Conservation (phyloP, 2,113 vertebrate species). For the Xiphophorus maculatus region DNA sequence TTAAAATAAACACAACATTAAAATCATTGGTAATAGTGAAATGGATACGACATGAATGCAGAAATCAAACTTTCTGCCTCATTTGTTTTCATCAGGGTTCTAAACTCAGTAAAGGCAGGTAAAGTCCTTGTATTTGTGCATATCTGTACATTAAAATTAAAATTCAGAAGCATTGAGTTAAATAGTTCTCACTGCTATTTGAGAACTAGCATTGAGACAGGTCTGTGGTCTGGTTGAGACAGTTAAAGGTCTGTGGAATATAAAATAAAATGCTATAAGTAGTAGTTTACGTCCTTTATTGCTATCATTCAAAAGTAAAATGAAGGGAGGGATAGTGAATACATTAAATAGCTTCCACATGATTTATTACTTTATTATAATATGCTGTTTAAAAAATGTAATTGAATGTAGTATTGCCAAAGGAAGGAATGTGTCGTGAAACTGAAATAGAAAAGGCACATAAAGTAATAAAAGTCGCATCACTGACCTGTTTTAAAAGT, state of each 20-base stretch:
- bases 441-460: not conserved
- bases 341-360: constrained; percentile 1
- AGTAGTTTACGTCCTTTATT: constrained; percentile 1
- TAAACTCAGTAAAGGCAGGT: too few species aligned
- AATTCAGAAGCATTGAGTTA: not conserved
- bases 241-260: not conserved
- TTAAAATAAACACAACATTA: not conserved
- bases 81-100: not conserved
- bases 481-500: constrained; percentile 92
- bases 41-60: not conserved
- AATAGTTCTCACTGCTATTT: not conserved
- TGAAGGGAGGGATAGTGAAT: constrained; percentile 4
- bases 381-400: not conserved
- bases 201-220: too few species aligned
- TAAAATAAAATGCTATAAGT: not conserved
- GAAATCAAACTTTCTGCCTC: not conserved
- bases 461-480: not conserved
- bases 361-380: constrained; percentile 11
- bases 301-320: not conserved
- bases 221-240: too few species aligned
- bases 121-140: too few species aligned
- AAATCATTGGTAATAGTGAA: not conserved
- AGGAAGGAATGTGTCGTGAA: constrained; percentile 18
- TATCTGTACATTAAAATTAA: too few species aligned
- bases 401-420: constrained; percentile 1